Conservation (phyloP, 2,888 invertebrate species). For the Cerceris rybyensis region DNA sequence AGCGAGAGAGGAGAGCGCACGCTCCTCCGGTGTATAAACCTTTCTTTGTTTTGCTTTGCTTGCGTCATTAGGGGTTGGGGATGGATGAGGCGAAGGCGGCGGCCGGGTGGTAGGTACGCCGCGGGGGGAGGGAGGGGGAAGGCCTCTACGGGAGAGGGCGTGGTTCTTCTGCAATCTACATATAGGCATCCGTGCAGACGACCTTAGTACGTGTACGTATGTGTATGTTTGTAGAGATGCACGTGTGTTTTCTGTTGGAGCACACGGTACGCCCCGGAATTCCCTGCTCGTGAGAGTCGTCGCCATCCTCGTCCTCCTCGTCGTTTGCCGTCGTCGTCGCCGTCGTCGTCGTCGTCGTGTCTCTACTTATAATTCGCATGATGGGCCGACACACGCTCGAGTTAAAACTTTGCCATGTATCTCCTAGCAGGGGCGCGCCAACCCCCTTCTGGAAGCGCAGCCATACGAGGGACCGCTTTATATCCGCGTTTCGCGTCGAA, state of each 20-base stretch:
- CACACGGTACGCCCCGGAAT: constrained; percentile 50
- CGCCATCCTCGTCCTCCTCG: constrained; percentile 26
- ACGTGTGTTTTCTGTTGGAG: constrained; percentile 57
- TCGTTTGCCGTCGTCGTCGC: constrained; percentile 27
- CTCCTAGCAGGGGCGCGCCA: constrained; percentile 49
- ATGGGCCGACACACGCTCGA: constrained; percentile 75
- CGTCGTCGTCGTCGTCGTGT: constrained; percentile 50
- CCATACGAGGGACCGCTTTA: constrained; percentile 55
- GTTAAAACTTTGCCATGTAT: constrained; percentile 74
- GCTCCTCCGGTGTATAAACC: constrained; percentile 78
- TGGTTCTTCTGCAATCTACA: constrained; percentile 79
- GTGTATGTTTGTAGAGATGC: constrained; percentile 52
- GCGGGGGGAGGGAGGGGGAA: constrained; percentile 50
- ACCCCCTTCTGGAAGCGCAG: constrained; percentile 44
- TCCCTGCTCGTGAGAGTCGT: constrained; percentile 45
- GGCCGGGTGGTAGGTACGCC: constrained; percentile 61
- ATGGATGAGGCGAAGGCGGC: constrained; percentile 66
- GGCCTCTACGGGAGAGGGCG: constrained; percentile 76
- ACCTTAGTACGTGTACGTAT: constrained; percentile 62
- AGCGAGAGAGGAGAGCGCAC: constrained; percentile 54
- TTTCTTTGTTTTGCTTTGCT: constrained; percentile 84
- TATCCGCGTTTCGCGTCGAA: constrained; percentile 49
- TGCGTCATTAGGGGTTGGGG: constrained; percentile 83
- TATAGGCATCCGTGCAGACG: constrained; percentile 74
- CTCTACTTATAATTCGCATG: constrained; percentile 74